Conservation (phyloP, 2,797 vertebrate species). For the Toxotes lorentzi region DNA sequence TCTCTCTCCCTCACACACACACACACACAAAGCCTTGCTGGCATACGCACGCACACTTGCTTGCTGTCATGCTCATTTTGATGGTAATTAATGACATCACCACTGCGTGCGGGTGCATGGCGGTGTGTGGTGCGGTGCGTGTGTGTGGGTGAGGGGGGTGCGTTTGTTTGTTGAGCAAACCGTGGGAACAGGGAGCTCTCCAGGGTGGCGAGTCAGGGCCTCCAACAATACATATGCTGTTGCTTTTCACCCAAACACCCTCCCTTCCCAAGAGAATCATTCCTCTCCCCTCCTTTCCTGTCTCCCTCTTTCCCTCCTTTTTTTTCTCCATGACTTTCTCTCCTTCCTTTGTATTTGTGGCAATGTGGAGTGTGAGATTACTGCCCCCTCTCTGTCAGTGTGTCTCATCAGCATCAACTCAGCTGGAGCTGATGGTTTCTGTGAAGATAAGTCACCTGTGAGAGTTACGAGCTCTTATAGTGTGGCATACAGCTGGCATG, state of each 20-base stretch:
- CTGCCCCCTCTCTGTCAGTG: constrained; percentile 78
- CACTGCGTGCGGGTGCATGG: constrained; percentile 76
- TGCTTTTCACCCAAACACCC: constrained; percentile 88
- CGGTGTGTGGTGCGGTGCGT: constrained; percentile 46
- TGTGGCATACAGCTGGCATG: neutral
- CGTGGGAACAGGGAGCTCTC: constrained; percentile 89
- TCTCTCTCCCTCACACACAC: constrained; percentile 57
- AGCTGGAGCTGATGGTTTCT: neutral
- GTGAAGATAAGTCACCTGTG: constrained; percentile 1
- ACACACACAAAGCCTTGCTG: constrained; percentile 67
- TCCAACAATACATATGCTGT: constrained; percentile 88
- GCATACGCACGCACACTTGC: constrained; percentile 81
- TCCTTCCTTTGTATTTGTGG: constrained; percentile 58
- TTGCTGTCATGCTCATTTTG: constrained; percentile 87
- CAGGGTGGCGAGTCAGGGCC: constrained; percentile 88
- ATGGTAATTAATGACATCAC: constrained; percentile 92
- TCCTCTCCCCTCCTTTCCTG: constrained; percentile 67
- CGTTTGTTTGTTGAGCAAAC: constrained; percentile 87
- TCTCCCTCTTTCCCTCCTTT: constrained; percentile 67
- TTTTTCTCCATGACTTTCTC: constrained; percentile 58
- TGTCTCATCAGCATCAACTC: constrained; percentile 49
- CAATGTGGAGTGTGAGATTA: constrained; percentile 64
- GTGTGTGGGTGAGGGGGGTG: constrained; percentile 69
- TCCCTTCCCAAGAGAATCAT: constrained; percentile 80
- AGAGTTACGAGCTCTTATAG: neutral